Percentiles rank a stretch among this genome's conserved stretches.
Conservation (phyloP, 2,797 vertebrate species). For the Myotis planiceps region DNA sequence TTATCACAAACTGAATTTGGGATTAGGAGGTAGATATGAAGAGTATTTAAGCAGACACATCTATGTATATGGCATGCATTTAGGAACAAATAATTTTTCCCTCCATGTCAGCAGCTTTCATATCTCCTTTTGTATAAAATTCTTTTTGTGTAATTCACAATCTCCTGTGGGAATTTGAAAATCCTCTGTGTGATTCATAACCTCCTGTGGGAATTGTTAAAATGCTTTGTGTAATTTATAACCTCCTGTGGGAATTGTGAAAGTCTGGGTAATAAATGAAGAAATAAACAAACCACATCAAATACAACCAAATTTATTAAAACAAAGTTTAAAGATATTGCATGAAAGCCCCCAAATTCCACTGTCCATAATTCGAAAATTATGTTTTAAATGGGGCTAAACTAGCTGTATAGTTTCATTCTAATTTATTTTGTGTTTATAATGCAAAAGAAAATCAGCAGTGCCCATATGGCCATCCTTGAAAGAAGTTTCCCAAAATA, state of each 20-base stretch:
- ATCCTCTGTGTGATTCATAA: background rate
- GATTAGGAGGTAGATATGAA: background rate
- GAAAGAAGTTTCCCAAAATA: slow-evolving; percentile 29
- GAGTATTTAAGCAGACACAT: background rate
- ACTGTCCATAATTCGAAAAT: slow-evolving; percentile 5
- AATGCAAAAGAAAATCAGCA: slow-evolving; percentile 6
- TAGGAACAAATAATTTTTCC: background rate
- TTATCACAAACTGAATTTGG: background rate
- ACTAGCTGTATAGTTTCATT: background rate
- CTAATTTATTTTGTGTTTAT: background rate
- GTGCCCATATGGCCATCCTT: background rate
- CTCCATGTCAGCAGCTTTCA: background rate
- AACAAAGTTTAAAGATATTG: slow-evolving; percentile 10
- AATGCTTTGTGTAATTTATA: background rate
- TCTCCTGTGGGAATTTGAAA: background rate
- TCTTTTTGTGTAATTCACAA: background rate
- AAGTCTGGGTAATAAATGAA: background rate
- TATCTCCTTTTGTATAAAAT: background rate
- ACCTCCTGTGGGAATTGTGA: background rate
- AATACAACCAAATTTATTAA: slow-evolving; percentile 44
- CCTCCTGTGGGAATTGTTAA: background rate
- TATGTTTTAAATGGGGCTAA: background rate
- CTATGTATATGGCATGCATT: background rate
- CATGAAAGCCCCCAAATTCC: background rate
- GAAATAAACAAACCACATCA: slow-evolving; percentile 14